These are phyloP conservation scores for Scaptomyza hsui DNA, from an alignment of 1,140 invertebrate species.

Conservation along the genomic window DNA sequence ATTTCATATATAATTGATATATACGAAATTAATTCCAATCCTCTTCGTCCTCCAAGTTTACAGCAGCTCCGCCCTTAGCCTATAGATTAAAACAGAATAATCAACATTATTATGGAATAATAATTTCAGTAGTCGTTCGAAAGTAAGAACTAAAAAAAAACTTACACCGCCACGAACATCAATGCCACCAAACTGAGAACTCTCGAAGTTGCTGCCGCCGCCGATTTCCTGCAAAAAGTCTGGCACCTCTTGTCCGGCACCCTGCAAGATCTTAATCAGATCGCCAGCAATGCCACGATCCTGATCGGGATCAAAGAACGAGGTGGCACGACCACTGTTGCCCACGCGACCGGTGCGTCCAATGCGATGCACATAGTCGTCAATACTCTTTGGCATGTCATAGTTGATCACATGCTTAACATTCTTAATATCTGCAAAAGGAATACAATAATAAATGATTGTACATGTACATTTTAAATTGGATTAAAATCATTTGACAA, in stretches of 20 bases:
- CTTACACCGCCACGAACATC: slow-evolving; percentile 85
- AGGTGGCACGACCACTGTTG: slow-evolving; percentile 94
- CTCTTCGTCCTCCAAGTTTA: slow-evolving; percentile 37
- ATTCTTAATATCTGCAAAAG: slow-evolving; percentile 84
- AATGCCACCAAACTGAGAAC: slow-evolving; percentile 84
- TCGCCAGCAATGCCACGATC: slow-evolving; percentile 87
- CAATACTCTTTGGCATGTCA: slow-evolving; percentile 92
- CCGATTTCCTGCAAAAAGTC: slow-evolving; percentile 86
- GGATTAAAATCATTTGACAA: slow-evolving; percentile 47
- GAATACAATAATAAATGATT: slow-evolving; percentile 83
- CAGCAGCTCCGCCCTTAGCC: neutral
- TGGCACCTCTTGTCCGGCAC: slow-evolving; percentile 87
- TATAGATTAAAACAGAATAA: slow-evolving; percentile 8
- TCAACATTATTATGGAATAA: neutral
- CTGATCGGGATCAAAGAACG: slow-evolving; percentile 90
- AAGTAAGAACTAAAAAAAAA: neutral
- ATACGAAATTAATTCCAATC: slow-evolving; percentile 48
- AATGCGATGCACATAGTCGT: slow-evolving; percentile 98
- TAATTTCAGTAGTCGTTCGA: neutral
- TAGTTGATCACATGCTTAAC: slow-evolving; percentile 96
- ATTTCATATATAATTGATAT: slow-evolving; percentile 7
- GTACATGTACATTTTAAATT: slow-evolving; percentile 90
- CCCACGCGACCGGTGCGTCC: slow-evolving; percentile 97
- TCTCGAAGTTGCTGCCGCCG: slow-evolving; percentile 66
- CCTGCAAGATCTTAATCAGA: slow-evolving; percentile 89